phyloP scores from a whole-genome alignment of 2,888 invertebrate species.

The Leucophenga montana region DNA sequence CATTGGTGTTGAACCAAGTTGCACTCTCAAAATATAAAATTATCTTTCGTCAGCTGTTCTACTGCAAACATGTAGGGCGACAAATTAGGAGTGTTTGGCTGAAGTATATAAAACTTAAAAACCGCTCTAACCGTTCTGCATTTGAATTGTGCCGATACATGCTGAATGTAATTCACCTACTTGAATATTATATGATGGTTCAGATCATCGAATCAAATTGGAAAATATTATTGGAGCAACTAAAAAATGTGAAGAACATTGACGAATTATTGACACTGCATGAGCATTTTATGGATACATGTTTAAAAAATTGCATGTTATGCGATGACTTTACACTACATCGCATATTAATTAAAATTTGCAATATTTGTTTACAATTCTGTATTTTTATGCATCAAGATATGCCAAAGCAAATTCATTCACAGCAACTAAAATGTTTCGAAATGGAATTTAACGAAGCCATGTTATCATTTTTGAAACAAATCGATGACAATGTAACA shows the following conservation, averaged over 20 bases:
- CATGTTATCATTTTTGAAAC: conserved; percentile 69
- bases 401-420: conserved; percentile 70
- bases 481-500: conserved; percentile 61
- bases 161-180: conserved; percentile 96
- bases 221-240: conserved; percentile 89
- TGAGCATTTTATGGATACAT: conserved; percentile 90
- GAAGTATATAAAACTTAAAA: conserved; percentile 50
- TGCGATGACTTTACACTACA: conserved; percentile 87
- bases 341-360: conserved; percentile 87
- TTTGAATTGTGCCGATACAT: conserved; percentile 94
- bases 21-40: conserved; percentile 96
- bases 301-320: conserved; percentile 95
- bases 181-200: conserved; percentile 98
- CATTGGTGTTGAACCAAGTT: conserved; percentile 91
- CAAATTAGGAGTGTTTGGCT: conserved; percentile 80
- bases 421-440: conserved; percentile 70
- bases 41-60: conserved; percentile 95
- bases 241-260: conserved; percentile 88
- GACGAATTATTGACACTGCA: conserved; percentile 92
- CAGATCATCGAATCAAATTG: conserved; percentile 98
- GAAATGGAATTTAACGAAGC: conserved; percentile 71
- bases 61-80: conserved; percentile 95
- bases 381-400: conserved; percentile 88
- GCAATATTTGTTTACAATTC: conserved; percentile 91
- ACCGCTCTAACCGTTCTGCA: conserved; percentile 87